Evolutionary conservation across 2,113 vertebrate genomes (phyloP).

Genomic region (Phalacrocorax pelagicus): DNA sequence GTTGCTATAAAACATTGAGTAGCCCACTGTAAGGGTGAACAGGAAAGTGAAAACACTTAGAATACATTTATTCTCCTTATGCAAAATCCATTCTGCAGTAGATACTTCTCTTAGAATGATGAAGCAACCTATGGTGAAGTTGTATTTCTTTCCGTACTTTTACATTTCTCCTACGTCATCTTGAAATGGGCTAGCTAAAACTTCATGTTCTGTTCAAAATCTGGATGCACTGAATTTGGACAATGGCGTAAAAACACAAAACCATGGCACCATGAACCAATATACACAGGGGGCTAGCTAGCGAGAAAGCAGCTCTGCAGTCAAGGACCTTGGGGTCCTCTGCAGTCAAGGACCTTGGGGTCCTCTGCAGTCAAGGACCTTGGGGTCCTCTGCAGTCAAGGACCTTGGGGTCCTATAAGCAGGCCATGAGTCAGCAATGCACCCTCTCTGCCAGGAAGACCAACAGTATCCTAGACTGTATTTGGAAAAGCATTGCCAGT

Average conservation of each 20-base stretch:
- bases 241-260: neutral
- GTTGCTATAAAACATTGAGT: neutral
- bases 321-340: neutral
- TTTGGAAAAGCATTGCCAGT: neutral
- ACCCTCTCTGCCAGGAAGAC: neutral
- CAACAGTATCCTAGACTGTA: neutral
- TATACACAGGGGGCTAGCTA: neutral
- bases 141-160: neutral
- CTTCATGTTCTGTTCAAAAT: neutral
- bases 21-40: neutral
- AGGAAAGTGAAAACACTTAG: neutral
- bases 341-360: neutral
- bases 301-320: neutral
- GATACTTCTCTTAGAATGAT: neutral
- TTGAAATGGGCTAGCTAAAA: neutral
- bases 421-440: neutral
- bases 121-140: neutral
- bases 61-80: neutral
- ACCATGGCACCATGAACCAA: accelerated
- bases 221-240: neutral
- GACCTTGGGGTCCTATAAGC: neutral
- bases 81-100: neutral
- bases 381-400: neutral
- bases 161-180: neutral
- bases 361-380: neutral